Base-by-base conservation (phyloP, 2,888 invertebrate species). In the Bombylius discolor region DNA sequence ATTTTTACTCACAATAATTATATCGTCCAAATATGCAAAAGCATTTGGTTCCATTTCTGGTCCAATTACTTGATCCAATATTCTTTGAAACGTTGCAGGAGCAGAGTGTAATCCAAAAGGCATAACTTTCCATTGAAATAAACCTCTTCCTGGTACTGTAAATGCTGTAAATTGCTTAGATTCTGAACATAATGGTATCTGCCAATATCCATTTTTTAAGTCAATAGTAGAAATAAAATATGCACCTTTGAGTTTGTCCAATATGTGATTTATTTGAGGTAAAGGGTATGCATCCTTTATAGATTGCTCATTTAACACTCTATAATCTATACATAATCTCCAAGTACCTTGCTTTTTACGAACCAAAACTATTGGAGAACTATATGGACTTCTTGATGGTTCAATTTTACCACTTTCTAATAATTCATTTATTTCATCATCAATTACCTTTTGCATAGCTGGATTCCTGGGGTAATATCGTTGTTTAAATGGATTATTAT, bases 1-100 rank as follows among this genome's bases (percentile, higher is more conserved):
- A 8, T 32, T 23, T 32, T 51, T 36, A 9, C 49, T 52, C 8
- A 55, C 33, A 0, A 57, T n/a, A 14, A 54, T 51, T 1, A 57
- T 47, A 42, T 57, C 57, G 34, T 57, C 54, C 44, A 53, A 14
- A 32, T 57, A 57, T 8, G 51, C 50, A 32, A 54, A 57, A 2
- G 51, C 57, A 39, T 33, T 39, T 4, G 54, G 53, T 34, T 52
- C 52, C 33, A 52, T 7, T 7, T 52, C 52, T 9, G 47, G 33
- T 34, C 52, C 52, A 4, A 52, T 46, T 6, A 52, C 47, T 4
- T 47, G 46, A 12, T 36, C 46, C n/a, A 52, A 36, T 5, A 52
- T 31, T 39, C 52, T 49, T 13, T 58, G 53, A 31, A 55, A 60
- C 8, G 56, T 56, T 4, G 56, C 55, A 4, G 56, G 57, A 13